phyloP scores from a whole-genome alignment of 2,888 invertebrate genomes.

The Acanthococcus lagerstroemiae region DNA sequence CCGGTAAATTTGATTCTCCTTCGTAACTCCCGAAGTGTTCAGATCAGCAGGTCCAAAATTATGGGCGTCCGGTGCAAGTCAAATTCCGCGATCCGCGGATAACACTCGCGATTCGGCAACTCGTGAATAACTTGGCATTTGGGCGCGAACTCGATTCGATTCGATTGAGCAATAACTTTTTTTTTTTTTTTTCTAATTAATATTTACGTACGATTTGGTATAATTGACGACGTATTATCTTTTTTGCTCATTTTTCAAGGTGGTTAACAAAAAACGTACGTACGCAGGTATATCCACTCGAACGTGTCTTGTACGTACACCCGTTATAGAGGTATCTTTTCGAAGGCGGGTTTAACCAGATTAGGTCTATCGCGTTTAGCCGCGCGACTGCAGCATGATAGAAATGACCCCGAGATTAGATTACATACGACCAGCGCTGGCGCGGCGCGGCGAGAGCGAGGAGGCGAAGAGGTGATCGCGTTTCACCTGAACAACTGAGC shows the following conservation, averaged over 20 bases:
- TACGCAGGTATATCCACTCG: no score
- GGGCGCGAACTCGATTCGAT: no score
- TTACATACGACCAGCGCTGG: constrained; percentile 7
- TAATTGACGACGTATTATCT: constrained; percentile 1
- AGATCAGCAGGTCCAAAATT: no score
- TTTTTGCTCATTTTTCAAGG: constrained; percentile 17
- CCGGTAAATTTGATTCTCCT: no score
- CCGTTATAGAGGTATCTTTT: not conserved
- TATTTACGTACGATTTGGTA: constrained; percentile 14
- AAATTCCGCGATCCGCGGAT: no score
- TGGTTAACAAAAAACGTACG: constrained; percentile 22
- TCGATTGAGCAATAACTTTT: constrained; percentile 17
- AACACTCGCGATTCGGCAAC: no score
- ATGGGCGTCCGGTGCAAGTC: no score
- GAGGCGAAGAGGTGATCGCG: constrained; percentile 25
- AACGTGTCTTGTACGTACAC: constrained; percentile 20
- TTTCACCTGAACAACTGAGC: constrained; percentile 30
- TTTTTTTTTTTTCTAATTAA: no score
- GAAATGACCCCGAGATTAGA: constrained; percentile 31
- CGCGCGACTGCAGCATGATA: constrained; percentile 24
- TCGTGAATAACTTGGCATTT: not conserved
- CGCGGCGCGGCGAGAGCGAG: not conserved
- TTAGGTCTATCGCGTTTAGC: constrained; percentile 27
- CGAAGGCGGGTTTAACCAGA: constrained; percentile 28
- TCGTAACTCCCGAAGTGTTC: no score